phyloP scores from a whole-genome alignment of 2,113 vertebrate species.

The Nicator chloris region DNA sequence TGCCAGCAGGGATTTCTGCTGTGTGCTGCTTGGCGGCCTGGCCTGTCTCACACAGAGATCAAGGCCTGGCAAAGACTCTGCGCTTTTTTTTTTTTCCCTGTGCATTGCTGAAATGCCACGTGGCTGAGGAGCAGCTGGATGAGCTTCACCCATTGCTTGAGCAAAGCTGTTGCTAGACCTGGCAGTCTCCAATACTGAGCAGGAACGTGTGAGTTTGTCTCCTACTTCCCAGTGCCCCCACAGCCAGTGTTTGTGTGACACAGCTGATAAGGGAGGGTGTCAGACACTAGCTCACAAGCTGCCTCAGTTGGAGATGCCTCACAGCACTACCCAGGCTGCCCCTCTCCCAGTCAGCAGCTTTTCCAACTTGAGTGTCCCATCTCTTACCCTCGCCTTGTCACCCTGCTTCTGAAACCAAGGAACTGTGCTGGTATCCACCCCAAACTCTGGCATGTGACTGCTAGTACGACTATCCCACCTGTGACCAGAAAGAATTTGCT shows the following conservation, averaged over 20 bases:
- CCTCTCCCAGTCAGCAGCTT: not conserved
- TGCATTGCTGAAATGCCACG: not conserved
- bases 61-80: not conserved
- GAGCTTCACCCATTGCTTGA: not conserved
- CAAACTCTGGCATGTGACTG: not conserved
- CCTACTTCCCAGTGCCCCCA: not conserved
- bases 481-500: not conserved
- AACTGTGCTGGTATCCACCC: too few relatives aligned
- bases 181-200: not conserved
- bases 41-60: not conserved
- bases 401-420: not conserved
- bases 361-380: not conserved
- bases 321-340: not conserved
- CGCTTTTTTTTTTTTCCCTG: not conserved
- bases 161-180: not conserved
- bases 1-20: slow-evolving; percentile 16
- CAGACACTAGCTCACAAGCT: not conserved
- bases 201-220: not conserved
- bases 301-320: not conserved
- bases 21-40: not conserved
- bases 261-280: not conserved
- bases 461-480: not conserved
- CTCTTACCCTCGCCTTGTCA: not conserved
- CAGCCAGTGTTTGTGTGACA: not conserved
- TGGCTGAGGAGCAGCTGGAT: slow-evolving; percentile 11